Evolutionary conservation across 2,113 vertebrate genomes (phyloP).

Genomic region (Cygnus buccinator): DNA sequence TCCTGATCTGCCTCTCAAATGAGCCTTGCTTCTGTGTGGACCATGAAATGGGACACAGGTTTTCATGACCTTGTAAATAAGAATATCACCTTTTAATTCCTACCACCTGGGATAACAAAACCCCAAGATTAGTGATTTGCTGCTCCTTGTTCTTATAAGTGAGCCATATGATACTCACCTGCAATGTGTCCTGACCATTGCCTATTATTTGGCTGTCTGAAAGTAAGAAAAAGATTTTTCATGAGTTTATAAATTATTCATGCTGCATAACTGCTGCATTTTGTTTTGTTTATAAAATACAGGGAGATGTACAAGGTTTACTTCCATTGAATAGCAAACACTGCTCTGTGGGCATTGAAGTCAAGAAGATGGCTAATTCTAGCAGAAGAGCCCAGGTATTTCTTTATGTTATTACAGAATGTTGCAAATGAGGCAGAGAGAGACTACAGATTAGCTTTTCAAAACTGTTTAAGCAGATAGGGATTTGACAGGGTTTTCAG

Average conservation of each 20-base stretch:
- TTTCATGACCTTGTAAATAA: background rate
- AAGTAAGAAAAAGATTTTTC: background rate
- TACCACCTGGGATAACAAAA: background rate
- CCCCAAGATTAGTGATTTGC: background rate
- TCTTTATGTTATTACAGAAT: background rate
- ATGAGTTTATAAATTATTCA: background rate
- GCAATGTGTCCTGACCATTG: background rate
- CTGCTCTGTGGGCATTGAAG: background rate
- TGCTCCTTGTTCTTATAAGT: background rate
- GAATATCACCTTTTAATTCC: background rate
- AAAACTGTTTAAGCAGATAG: background rate
- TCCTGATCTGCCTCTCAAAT: background rate
- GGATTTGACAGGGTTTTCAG: background rate
- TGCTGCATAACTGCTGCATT: background rate
- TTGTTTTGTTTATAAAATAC: background rate
- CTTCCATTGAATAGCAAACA: background rate
- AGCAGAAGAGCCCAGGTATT: background rate
- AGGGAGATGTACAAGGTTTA: background rate
- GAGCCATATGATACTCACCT: background rate
- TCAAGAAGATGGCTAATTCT: background rate
- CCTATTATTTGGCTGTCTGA: background rate
- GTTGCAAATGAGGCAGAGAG: fast-evolving
- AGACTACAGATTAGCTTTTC: background rate
- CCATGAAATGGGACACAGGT: background rate
- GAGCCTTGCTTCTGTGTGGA: background rate